Percentiles rank a stretch among this genome's conserved stretches.
Evolutionary conservation across 2,113 vertebrate species (phyloP).

Genomic region (Rhinolophus ferrumequinum): DNA sequence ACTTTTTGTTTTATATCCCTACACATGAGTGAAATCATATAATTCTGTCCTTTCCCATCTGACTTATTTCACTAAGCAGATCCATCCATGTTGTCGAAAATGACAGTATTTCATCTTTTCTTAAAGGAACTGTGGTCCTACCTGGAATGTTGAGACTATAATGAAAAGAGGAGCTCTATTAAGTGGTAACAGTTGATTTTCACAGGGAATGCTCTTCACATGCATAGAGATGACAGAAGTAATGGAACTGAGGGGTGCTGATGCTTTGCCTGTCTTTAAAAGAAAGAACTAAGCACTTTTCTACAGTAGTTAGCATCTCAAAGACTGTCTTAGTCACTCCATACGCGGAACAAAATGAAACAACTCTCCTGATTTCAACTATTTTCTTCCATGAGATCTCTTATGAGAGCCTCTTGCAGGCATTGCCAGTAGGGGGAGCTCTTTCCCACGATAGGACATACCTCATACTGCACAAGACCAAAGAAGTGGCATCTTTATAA

Average conservation of each 20-base stretch:
- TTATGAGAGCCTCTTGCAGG: background rate
- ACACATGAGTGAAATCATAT: too few relatives aligned
- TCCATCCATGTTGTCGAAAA: too few relatives aligned
- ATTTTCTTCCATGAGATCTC: background rate
- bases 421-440: background rate
- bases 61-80: too few relatives aligned
- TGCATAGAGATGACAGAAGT: background rate
- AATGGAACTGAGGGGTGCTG: background rate
- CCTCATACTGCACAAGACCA: background rate
- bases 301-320: background rate
- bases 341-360: background rate
- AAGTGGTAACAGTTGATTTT: background rate
- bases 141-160: background rate
- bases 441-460: background rate
- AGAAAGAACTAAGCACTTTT: background rate
- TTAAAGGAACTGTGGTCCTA: background rate
- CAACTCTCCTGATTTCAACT: background rate
- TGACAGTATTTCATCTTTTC: too few relatives aligned
- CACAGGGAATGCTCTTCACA: background rate
- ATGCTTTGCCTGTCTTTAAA: background rate
- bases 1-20: too few relatives aligned
- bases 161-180: background rate
- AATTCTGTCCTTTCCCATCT: too few relatives aligned
- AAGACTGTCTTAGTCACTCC: background rate
- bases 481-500: background rate